Evolutionary conservation across 2,888 invertebrate species (phyloP).

Genomic region (Xanthia icteritia): DNA sequence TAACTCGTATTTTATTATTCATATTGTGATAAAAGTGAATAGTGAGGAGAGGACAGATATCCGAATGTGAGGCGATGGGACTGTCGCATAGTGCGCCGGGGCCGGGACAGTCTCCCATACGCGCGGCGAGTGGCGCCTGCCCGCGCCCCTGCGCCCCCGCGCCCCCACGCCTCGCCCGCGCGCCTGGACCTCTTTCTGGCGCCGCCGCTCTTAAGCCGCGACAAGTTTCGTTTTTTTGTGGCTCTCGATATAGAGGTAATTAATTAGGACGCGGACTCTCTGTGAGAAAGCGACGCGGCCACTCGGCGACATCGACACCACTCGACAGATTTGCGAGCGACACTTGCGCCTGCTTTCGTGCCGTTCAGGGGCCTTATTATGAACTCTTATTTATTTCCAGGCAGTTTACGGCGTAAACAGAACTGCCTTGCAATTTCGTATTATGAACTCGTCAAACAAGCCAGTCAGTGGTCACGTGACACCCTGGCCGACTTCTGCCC

Average conservation of each 20-base stretch:
- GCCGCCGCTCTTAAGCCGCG: slow-evolving; percentile 86
- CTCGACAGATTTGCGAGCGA: slow-evolving; percentile 73
- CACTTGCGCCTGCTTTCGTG: slow-evolving; percentile 28
- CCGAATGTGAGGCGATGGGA: slow-evolving; percentile 71
- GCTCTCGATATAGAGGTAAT: slow-evolving; percentile 82
- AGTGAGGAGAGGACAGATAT: slow-evolving; percentile 64
- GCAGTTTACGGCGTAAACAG: too few relatives aligned
- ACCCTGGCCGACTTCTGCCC: too few relatives aligned
- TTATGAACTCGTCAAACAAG: too few relatives aligned
- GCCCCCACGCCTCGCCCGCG: slow-evolving; percentile 45
- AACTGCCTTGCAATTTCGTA: too few relatives aligned
- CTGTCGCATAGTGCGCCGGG: slow-evolving; percentile 62
- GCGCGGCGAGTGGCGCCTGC: slow-evolving; percentile 80
- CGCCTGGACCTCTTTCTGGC: slow-evolving; percentile 74
- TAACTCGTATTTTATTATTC: slow-evolving; percentile 76
- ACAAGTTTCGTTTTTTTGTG: slow-evolving; percentile 85
- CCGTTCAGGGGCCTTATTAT: too few relatives aligned
- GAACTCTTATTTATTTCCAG: too few relatives aligned
- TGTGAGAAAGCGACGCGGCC: slow-evolving; percentile 73
- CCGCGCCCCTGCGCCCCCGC: slow-evolving; percentile 47
- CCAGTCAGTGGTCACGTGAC: too few relatives aligned
- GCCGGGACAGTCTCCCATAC: slow-evolving; percentile 78
- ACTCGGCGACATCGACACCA: slow-evolving; percentile 47
- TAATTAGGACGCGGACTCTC: slow-evolving; percentile 83
- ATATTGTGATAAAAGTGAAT: slow-evolving; percentile 68